Evolutionary conservation across 2,113 vertebrate genomes (phyloP).

Genomic region (Pseudopipra pipra): DNA sequence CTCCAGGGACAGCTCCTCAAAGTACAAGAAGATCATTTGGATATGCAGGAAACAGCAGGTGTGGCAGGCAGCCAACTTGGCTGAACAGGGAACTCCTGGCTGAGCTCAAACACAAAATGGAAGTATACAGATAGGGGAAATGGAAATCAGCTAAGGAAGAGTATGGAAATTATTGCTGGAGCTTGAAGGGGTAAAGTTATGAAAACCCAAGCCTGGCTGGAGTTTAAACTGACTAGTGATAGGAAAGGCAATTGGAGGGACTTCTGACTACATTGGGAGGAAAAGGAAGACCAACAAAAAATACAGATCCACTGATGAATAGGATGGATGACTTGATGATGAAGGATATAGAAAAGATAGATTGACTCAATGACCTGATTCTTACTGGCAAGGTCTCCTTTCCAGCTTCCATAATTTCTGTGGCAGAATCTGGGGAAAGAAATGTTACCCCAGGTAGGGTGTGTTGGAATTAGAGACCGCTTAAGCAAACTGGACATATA

Average conservation of each 20-base stretch:
- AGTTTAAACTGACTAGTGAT: not conserved
- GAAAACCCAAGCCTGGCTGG: not conserved
- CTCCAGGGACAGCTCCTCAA: not conserved
- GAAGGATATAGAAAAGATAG: not conserved
- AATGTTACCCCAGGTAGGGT: not conserved
- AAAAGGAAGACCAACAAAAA: not conserved
- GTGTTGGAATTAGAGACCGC: not conserved
- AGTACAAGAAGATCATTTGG: not conserved
- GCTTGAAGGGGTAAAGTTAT: not conserved
- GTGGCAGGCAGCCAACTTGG: not conserved
- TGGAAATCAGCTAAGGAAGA: not conserved
- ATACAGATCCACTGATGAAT: not conserved
- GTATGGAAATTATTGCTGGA: not conserved
- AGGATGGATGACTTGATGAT: not conserved
- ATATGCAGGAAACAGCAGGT: conserved; percentile 33
- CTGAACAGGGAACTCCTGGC: not conserved
- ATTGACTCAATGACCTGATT: not conserved
- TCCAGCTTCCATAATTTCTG: not conserved
- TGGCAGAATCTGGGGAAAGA: not conserved
- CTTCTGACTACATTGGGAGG: not conserved
- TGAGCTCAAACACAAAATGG: not conserved
- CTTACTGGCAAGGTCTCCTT: not conserved
- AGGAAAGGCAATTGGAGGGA: not conserved
- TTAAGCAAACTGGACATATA: not conserved
- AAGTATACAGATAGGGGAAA: not conserved